These are phyloP conservation scores for Tangara arthus DNA, from an alignment of 2,797 vertebrate genomes.

Conservation along the genomic window DNA sequence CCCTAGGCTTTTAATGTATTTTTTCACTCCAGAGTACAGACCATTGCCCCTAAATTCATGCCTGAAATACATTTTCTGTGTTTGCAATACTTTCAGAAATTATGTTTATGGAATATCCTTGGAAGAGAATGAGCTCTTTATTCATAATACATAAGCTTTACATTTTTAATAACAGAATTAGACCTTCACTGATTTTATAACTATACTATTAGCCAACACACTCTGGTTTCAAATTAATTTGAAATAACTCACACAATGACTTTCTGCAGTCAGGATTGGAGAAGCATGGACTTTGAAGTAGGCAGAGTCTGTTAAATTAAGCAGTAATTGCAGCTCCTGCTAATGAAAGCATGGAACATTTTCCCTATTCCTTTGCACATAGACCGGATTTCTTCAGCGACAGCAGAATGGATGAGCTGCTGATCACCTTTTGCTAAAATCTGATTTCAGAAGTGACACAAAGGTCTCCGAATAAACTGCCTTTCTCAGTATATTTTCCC, in stretches of 20 bases:
- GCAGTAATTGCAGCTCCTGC: conserved; percentile 17
- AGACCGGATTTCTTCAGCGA: not conserved
- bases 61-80: conserved; percentile 11
- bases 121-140: conserved; percentile 53
- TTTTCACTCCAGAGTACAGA: not conserved
- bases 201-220: conserved; percentile 48
- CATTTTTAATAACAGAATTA: conserved; percentile 73
- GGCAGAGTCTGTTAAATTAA: conserved; percentile 57
- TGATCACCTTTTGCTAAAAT: not conserved
- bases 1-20: not conserved
- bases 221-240: conserved; percentile 57
- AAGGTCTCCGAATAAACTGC: not conserved
- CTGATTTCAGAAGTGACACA: not conserved
- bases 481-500: not conserved
- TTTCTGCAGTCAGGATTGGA: conserved; percentile 39
- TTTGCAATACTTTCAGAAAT: conserved; percentile 55
- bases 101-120: conserved; percentile 66
- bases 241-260: conserved; percentile 48
- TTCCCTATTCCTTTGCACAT: not conserved
- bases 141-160: conserved; percentile 72
- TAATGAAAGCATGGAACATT: conserved; percentile 33
- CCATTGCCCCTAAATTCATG: conserved; percentile 3
- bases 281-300: conserved; percentile 45
- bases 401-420: not conserved
- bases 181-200: conserved; percentile 65